Percentiles rank a stretch among this genome's conserved stretches.
Conservation (phyloP, 2,797 vertebrate genomes). For the Furcifer pardalis region DNA sequence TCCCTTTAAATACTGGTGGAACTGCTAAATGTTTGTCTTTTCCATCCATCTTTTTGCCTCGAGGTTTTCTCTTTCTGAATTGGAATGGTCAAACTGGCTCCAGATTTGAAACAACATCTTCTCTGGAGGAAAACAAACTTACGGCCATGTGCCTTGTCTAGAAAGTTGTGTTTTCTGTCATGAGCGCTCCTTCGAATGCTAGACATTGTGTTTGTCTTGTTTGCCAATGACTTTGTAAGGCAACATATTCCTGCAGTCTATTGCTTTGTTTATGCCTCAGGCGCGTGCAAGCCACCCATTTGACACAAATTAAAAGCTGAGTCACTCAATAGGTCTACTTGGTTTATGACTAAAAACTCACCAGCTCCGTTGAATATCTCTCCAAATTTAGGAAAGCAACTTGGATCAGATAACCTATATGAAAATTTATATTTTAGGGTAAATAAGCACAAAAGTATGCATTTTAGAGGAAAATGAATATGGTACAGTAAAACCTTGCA, state of each 20-base stretch:
- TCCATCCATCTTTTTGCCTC: constrained; percentile 29
- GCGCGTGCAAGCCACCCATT: neutral
- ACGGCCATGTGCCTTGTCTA: neutral
- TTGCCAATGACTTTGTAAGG: no score
- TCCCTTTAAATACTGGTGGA: constrained; percentile 46
- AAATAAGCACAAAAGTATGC: neutral
- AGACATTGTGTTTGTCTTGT: neutral
- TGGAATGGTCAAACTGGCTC: constrained; percentile 32
- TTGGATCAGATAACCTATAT: neutral
- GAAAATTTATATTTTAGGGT: neutral
- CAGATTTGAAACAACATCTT: constrained; percentile 36
- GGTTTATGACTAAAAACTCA: no score
- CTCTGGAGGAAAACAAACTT: constrained; percentile 4
- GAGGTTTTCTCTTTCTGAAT: constrained; percentile 23
- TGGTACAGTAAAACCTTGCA: no score
- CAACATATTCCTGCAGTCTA: no score
- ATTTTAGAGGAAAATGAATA: neutral
- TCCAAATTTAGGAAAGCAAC: neutral
- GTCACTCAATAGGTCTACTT: no score
- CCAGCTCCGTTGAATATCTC: neutral
- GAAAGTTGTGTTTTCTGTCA: neutral
- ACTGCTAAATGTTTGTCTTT: constrained; percentile 31
- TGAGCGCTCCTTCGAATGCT: constrained; percentile 3
- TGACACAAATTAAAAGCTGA: neutral
- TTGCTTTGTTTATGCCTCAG: neutral